A percentile compares a stretch with the other conserved stretches of the same genome.
phyloP scores from a whole-genome alignment of 2,797 vertebrate species.

The Valencia hispanica region DNA sequence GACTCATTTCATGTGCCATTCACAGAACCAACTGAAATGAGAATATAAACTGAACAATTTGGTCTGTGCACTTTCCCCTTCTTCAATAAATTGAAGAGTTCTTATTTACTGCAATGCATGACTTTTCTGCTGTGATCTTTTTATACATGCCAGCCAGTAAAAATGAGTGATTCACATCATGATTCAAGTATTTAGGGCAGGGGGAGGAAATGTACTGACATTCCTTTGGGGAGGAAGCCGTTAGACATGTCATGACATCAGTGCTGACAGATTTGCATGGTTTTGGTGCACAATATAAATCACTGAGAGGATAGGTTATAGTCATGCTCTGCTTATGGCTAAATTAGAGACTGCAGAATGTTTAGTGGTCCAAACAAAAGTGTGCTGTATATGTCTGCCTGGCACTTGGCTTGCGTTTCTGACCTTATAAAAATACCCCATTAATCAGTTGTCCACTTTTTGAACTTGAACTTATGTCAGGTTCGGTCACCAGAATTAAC shows the following conservation, averaged over 20 bases:
- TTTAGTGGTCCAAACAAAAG: conserved; percentile 60
- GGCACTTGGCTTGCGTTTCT: conserved; percentile 44
- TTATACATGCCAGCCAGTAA: conserved; percentile 39
- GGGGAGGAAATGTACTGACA: conserved; percentile 58
- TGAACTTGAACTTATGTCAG: conserved; percentile 2
- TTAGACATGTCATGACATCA: conserved; percentile 79
- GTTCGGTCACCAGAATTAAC: not conserved
- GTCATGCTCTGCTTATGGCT: conserved; percentile 58
- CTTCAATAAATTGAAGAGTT: not conserved
- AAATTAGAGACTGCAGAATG: conserved; percentile 69
- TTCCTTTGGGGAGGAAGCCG: conserved; percentile 68
- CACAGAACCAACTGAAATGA: conserved; percentile 1
- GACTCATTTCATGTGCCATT: not conserved
- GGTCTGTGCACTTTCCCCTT: not conserved
- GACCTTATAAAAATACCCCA: conserved; percentile 23
- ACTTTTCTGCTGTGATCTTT: conserved; percentile 6
- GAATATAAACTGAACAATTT: conserved; percentile 6
- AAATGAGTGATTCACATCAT: conserved; percentile 60
- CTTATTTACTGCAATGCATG: conserved; percentile 1
- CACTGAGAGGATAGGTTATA: conserved; percentile 55
- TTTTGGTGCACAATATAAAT: conserved; percentile 75
- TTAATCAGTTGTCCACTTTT: conserved; percentile 8
- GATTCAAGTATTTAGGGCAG: conserved; percentile 56
- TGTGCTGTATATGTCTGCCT: conserved; percentile 48
- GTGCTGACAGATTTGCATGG: conserved; percentile 73